A percentile compares a stretch with the other conserved stretches of the same genome.
Conservation (phyloP, 2,888 invertebrate genomes). For the Drosophila algonquin region DNA sequence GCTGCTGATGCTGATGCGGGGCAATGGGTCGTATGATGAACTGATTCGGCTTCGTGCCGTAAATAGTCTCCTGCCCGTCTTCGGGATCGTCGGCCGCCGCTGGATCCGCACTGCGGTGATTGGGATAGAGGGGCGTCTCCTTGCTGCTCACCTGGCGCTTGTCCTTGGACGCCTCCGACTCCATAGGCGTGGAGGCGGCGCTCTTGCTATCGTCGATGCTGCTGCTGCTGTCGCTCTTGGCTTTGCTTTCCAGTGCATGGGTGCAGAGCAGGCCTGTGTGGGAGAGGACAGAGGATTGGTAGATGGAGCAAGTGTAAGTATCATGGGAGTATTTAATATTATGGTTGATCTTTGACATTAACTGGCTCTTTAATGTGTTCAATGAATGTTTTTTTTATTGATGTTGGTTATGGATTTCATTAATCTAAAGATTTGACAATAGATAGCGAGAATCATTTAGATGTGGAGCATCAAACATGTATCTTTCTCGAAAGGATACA, state of each 20-base stretch:
- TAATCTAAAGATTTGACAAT: not conserved
- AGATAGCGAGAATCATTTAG: not conserved
- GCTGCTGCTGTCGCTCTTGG: constrained; percentile 51
- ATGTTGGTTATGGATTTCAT: not conserved
- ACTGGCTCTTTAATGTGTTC: not conserved
- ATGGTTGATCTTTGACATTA: not conserved
- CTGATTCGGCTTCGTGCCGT: constrained; percentile 81
- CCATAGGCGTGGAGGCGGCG: constrained; percentile 46
- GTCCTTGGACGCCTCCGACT: constrained; percentile 77
- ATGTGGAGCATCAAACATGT: too few relatives aligned
- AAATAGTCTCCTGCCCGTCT: constrained; percentile 82
- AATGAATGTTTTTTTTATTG: not conserved
- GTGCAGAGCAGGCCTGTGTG: constrained; percentile 59
- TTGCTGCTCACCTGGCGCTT: constrained; percentile 82
- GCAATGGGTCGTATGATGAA: constrained; percentile 82
- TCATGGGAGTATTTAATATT: not conserved
- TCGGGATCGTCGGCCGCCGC: constrained; percentile 79
- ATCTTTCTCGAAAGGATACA: not conserved
- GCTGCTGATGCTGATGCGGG: constrained; percentile 80
- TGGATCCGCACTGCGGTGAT: constrained; percentile 74
- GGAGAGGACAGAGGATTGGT: not conserved
- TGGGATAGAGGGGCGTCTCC: constrained; percentile 80
- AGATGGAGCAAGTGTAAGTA: not conserved
- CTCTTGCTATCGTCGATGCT: constrained; percentile 41
- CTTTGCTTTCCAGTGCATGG: constrained; percentile 63